Evolutionary conservation across 2,113 vertebrate genomes (phyloP), one percentile per base, ranked within the genome.

Genomic region (Erinaceus europaeus): DNA sequence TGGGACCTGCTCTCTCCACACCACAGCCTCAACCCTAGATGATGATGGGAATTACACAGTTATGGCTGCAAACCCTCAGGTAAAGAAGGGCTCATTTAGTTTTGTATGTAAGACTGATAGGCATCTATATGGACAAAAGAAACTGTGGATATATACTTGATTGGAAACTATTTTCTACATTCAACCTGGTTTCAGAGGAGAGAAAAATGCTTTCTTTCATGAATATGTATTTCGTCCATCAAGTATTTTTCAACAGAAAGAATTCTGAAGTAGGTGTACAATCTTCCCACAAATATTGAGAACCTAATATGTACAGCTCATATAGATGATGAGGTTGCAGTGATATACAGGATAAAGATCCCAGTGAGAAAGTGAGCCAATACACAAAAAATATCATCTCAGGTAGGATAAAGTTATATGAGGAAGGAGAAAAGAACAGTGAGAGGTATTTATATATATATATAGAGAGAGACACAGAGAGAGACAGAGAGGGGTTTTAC

Each of bases 21-120:
- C 98, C 5, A 90, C 97, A 5, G 96, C 98, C 32, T 97, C 98
- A 90, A 98, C 98, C 50, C 96, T 99, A 78, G 99, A 99, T 3
- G 99, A 99, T 13, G 99, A 99, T n/a, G 99, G 99, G 59, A 99
- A 99, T 95, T 99, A 99, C 95, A 99, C 99, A 32, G 95, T 99
- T 92, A 98, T 99, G 99, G 98, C 98, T 79, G 97, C 98, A 90
- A 99, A 98, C 96, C 98, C 98, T 46, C 97, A 98, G 98, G 99
- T 99, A 96, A 97, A 74, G 77, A 87, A 73, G 78, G 73, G 85
- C 52, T 76, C 83, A 89, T 91, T 53, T 78, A 86, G 90, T 86
- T 77, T 91, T 81, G 75, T 40, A 75, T 90, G 27, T 73, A 48
- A 2, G 75, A 71, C 57, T 55, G 76, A 67, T 68, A 86, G 81